Base-by-base conservation (phyloP, 2,888 invertebrate genomes). In the Drosophila anomalipes region DNA sequence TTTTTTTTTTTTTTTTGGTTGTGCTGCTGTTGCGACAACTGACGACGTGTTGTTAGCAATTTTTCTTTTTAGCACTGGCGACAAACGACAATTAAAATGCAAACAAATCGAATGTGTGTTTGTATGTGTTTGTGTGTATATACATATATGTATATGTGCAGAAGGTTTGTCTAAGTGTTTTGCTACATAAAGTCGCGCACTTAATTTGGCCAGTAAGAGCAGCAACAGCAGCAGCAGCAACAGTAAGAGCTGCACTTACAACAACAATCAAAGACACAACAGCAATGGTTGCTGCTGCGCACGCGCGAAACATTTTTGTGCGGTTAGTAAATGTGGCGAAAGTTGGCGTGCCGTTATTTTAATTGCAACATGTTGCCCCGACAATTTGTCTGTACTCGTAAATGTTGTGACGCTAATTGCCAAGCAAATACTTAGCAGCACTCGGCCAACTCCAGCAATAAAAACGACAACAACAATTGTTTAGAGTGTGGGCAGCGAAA, bases 341-440 rank as follows among this genome's bases (percentile, higher is more conserved):
- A 86, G 86, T 86, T 86, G 82, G 86, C 86, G 86, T 83, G 88
- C 86, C 86, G 86, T 86, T 86, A 86, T 86, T 86, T 86, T 86
- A 86, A 86, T 86, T 86, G 86, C 88, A 88, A 86, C 88, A 86
- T 88, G 86, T 88, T 86, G 88, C 88, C 86, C 63, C 72, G 82
- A 86, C 87, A 86, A 86, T 86, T 86, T 86, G 86, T 86, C 86
- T 88, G 85, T 83, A 83, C 88, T 86, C 83, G 86, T 88, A 88
- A 86, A 86, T 87, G 85, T 79, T 85, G 86, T 86, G 81, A 79
- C 85, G 81, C 85, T 85, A 85, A 85, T 85, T 85, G 81, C 75
- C 77, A 60, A 70, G 47, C 67, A 73, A 69, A 78, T 72, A 76
- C 72, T 70, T 65, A 66, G 73, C 58, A 56, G 53, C 68, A 65